Evolutionary conservation across 1,140 invertebrate species (phyloP), one percentile per base, ranked within the genome.

Genomic region (Solen grandis): DNA sequence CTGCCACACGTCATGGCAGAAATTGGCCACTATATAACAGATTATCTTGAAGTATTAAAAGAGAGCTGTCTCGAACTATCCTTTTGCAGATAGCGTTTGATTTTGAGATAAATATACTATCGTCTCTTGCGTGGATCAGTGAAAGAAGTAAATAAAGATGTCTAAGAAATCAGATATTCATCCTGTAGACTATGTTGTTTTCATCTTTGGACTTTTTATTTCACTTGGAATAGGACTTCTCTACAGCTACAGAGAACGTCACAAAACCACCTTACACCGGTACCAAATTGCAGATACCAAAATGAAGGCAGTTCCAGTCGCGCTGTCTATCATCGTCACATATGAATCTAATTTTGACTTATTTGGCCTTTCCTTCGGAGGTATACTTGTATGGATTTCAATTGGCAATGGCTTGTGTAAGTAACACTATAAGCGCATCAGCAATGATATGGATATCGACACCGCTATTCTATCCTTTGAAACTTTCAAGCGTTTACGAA

Each of bases 401-500:
- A 29, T 73, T 13, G n/a, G 57, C 54, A 33, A n/a, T 73, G 27
- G 35, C 19, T 19, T 59, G 38, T 35, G 41, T 73, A 16, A 55
- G 69, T 27, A 57, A 38, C 31, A 22, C 22, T 3, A 29, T 73
- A 31, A 55, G 69, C 13, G 36, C 36, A 29, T 59, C 55, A 36
- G 1, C 52, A n/a, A 57, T 73, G 54, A 59, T 73, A n/a, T 73
- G 46, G 46, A 73, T 73, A 5, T 22, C 54, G 10, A 73, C 60
- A 27, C 69, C 69, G 10, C 29, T 73, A n/a, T 73, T 59, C 36
- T 73, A 73, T 33, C 69, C 69, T 2, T 55, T 73, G 5, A 52
- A 73, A 73, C 33, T 73, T 5, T 59, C 69, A 22, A 73, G 69
- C 46, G 69, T 73, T 38, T 73, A 35, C 33, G 69, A 73, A 41